Percentiles rank a stretch among this genome's conserved stretches.
These are phyloP conservation scores for Chironomus riparius DNA, from an alignment of 2,888 invertebrate genomes.

Conservation along the genomic window DNA sequence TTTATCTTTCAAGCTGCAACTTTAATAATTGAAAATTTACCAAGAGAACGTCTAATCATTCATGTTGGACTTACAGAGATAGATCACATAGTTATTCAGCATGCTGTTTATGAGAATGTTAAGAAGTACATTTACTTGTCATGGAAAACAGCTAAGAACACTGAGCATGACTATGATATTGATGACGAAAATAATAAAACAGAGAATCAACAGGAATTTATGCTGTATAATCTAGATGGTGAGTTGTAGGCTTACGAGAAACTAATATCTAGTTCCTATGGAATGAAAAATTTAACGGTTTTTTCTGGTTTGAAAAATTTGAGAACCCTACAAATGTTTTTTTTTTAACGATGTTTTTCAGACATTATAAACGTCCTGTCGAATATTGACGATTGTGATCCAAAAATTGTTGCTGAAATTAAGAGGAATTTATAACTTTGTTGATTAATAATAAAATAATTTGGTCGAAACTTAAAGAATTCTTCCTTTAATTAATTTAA, in stretches of 20 bases:
- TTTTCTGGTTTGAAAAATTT: too few species aligned
- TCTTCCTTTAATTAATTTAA: too few species aligned
- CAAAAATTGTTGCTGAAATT: neutral
- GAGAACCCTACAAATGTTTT: too few species aligned
- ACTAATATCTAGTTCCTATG: too few species aligned
- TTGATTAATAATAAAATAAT: neutral
- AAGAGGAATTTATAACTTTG: neutral
- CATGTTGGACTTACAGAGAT: slow-evolving; percentile 18
- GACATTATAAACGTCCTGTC: slow-evolving; percentile 16
- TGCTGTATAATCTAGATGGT: slow-evolving; percentile 7
- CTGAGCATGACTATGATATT: slow-evolving; percentile 22
- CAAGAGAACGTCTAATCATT: neutral
- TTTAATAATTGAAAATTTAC: neutral
- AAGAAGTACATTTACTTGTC: neutral
- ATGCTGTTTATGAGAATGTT: neutral
- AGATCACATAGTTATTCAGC: neutral
- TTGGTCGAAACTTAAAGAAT: neutral
- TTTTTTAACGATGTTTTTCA: neutral
- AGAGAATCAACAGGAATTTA: neutral
- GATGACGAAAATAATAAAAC: slow-evolving; percentile 7
- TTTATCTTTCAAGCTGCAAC: neutral
- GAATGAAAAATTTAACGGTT: too few species aligned
- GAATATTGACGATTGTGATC: slow-evolving; percentile 17
- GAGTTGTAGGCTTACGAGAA: neutral
- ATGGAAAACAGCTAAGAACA: slow-evolving; percentile 6